A percentile compares a stretch with the other conserved stretches of the same genome.
phyloP scores from a whole-genome alignment of 1,140 invertebrate genomes.

The Temnothorax curvispinosus region DNA sequence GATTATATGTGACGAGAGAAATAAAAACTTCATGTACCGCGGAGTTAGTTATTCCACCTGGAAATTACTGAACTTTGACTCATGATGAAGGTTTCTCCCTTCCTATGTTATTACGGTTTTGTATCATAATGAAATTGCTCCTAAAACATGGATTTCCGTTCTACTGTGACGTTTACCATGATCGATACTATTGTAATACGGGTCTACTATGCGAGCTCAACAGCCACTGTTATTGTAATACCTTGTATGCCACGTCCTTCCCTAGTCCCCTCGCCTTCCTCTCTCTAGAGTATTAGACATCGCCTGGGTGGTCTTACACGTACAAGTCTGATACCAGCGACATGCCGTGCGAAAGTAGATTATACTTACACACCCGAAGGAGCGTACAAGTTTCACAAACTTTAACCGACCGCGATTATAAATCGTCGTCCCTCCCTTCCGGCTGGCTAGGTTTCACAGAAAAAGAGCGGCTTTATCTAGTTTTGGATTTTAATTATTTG shows the following conservation, averaged over 20 bases:
- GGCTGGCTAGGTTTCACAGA: background rate
- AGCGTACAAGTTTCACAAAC: constrained; percentile 55
- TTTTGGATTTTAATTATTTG: constrained; percentile 50
- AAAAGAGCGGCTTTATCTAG: constrained; percentile 29
- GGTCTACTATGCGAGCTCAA: constrained; percentile 51
- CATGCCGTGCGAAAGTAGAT: constrained; percentile 57
- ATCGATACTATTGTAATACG: constrained; percentile 62
- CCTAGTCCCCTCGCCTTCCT: constrained; percentile 22
- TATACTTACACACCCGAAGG: constrained; percentile 58
- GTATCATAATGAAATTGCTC: constrained; percentile 45
- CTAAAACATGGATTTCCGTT: constrained; percentile 58
- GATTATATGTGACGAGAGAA: background rate
- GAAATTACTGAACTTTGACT: constrained; percentile 14
- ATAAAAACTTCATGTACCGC: background rate
- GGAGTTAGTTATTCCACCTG: background rate
- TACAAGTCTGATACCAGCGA: constrained; percentile 58
- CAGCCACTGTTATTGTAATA: constrained; percentile 69
- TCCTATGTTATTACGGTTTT: background rate
- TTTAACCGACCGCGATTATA: constrained; percentile 56
- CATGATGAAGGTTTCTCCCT: constrained; percentile 1
- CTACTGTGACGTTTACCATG: constrained; percentile 52
- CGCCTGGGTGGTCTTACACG: constrained; percentile 61
- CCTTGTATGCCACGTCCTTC: constrained; percentile 56
- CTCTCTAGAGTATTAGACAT: constrained; percentile 69
- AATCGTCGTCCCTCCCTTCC: constrained; percentile 44